These are phyloP conservation scores for Apamea crenata DNA, from an alignment of 2,888 invertebrate genomes.

Conservation along the genomic window DNA sequence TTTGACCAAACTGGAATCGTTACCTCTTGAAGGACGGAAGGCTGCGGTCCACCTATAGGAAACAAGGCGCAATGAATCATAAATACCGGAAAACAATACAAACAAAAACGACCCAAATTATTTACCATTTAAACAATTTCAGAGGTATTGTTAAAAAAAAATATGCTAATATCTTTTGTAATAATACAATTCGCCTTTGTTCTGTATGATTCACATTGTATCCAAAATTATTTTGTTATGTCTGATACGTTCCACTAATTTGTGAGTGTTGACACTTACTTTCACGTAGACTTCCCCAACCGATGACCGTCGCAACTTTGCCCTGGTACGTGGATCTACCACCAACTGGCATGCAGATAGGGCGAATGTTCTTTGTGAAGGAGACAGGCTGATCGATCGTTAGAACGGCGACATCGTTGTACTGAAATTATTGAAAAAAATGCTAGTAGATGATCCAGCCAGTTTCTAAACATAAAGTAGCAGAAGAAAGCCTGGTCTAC, in stretches of 20 bases:
- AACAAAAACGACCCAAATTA: conserved; percentile 22
- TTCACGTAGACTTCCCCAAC: conserved; percentile 96
- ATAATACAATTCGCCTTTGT: conserved; percentile 24
- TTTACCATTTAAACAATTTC: not conserved
- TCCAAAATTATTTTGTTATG: conserved; percentile 1
- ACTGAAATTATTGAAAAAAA: conserved; percentile 85
- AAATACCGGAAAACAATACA: conserved; percentile 5
- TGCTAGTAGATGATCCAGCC: not conserved
- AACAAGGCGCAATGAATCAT: conserved; percentile 24
- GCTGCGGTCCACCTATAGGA: conserved; percentile 94
- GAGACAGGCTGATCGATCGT: conserved; percentile 94
- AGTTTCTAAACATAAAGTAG: too few species aligned
- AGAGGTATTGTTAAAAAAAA: not conserved
- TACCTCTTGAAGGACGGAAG: conserved; percentile 95
- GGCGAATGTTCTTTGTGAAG: conserved; percentile 93
- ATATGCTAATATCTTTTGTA: conserved; percentile 34
- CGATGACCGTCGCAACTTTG: conserved; percentile 94
- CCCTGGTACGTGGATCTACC: conserved; percentile 91
- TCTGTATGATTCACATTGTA: conserved; percentile 15
- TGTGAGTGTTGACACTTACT: conserved; percentile 88
- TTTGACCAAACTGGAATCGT: conserved; percentile 96
- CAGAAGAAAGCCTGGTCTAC: not conserved
- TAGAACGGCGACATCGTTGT: conserved; percentile 95
- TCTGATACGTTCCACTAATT: conserved; percentile 3
- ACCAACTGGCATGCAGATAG: conserved; percentile 94